Evolutionary conservation across 2,797 vertebrate species (phyloP), one percentile per base, ranked within the genome.

Genomic region (Heteromormyrus szaboi): DNA sequence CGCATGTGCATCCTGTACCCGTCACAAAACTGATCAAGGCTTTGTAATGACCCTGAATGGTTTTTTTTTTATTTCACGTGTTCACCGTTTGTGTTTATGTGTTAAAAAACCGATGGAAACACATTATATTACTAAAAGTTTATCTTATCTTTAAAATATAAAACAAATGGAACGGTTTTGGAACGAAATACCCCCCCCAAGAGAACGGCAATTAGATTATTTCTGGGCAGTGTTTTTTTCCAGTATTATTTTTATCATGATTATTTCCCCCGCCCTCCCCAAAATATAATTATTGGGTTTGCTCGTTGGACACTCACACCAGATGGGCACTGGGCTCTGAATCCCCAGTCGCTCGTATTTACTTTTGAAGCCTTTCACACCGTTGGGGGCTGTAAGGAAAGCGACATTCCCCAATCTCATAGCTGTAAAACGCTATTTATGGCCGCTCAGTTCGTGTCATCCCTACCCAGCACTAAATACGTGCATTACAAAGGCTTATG

Each of bases 271-370:
- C 29, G 0, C 93, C 95, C 93, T 90, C 91, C 91, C 91, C 93
- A 93, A 96, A 95, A 95, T 96, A 93, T 95, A 96, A 97, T 97
- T 96, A 96, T 94, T 95, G 95, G 92, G 95, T 95, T 93, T 96
- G 95, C 95, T 94, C 95, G 95, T 97, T 93, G 94, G 94, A 93
- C 93, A 94, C 94, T 92, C 93, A 87, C 93, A 95, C 96, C 97
- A 98, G 97, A 98, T 98, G 97, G 97, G 94, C 94, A 92, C 94
- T 94, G 93, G 91, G 93, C 95, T 96, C 94, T 94, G 93, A 96
- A 96, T 96, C 96, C 94, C 92, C 90, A 91, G 92, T 96, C 93
- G 95, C 94, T 95, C 95, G 93, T 96, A 95, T 96, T 96, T 96
- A 65, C 54, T 65, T 37, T 48, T 11, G 29, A 86, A 94, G 94